A percentile compares a stretch with the other conserved stretches of the same genome.
These are phyloP conservation scores for Nibea coibor DNA, from an alignment of 2,113 vertebrate genomes.

Conservation along the genomic window DNA sequence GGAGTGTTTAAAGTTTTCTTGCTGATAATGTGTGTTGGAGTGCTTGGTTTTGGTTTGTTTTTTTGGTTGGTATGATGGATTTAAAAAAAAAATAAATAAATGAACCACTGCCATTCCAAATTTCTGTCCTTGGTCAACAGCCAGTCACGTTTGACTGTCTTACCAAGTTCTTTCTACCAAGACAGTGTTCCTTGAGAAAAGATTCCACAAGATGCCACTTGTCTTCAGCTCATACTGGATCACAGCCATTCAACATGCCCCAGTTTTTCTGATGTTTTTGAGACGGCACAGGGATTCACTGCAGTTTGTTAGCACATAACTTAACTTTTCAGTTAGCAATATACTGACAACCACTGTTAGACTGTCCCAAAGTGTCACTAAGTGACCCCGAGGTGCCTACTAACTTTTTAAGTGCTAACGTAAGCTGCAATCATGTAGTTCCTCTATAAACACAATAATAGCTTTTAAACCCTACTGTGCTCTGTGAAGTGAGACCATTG, in stretches of 20 bases:
- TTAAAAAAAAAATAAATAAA: neutral
- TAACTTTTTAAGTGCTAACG: neutral
- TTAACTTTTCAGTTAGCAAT: neutral
- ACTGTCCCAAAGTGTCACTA: no score
- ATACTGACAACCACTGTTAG: neutral
- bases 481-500: neutral
- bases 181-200: neutral
- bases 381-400: neutral
- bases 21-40: neutral
- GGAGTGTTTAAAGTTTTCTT: neutral
- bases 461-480: neutral
- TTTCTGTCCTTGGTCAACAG: conserved; percentile 10
- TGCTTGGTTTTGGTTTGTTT: neutral
- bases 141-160: neutral
- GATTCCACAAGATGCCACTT: neutral
- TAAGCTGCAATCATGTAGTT: neutral
- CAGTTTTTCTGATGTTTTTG: conserved; percentile 1
- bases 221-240: conserved; percentile 4
- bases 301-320: conserved; percentile 2
- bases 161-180: neutral
- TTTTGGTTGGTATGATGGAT: neutral
- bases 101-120: neutral
- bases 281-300: no score
- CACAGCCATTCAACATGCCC: conserved; percentile 15
- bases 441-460: neutral